A percentile compares a stretch with the other conserved stretches of the same genome.
Conservation (phyloP, 2,113 vertebrate species). For the Triplophysa rosa region DNA sequence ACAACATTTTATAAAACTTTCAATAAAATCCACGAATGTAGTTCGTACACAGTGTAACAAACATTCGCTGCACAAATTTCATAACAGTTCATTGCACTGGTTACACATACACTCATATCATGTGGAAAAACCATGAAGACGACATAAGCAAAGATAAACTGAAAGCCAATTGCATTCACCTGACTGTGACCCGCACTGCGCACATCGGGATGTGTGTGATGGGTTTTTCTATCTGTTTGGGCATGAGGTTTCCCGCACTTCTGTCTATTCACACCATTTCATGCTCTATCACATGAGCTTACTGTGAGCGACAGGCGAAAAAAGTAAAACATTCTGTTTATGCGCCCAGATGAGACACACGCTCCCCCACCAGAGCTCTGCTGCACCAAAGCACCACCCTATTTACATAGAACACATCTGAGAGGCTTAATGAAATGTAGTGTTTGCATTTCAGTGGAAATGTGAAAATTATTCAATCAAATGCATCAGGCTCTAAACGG, state of each 20-base stretch:
- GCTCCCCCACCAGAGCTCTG: background rate
- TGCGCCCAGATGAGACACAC: constrained; percentile 39
- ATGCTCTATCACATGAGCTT: constrained; percentile 52
- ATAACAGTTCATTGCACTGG: background rate
- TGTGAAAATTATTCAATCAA: background rate
- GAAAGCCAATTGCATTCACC: background rate
- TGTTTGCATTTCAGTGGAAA: too few relatives aligned
- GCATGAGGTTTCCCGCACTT: constrained; percentile 22
- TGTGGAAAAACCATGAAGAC: background rate
- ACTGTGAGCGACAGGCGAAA: constrained; percentile 45
- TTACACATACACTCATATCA: background rate
- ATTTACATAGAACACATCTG: background rate
- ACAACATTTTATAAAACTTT: too few relatives aligned
- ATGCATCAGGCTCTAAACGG: background rate
- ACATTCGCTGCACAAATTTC: background rate
- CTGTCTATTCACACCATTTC: constrained; percentile 39
- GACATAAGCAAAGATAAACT: background rate
- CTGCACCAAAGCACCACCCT: background rate
- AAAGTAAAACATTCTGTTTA: constrained; percentile 20
- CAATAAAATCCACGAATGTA: too few relatives aligned
- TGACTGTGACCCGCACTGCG: background rate
- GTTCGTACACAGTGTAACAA: too few relatives aligned
- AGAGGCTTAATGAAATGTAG: background rate
- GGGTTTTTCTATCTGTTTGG: background rate
- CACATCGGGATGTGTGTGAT: constrained; percentile 13